phyloP scores from a whole-genome alignment of 2,888 invertebrate species.

The Calameuta idolon region DNA sequence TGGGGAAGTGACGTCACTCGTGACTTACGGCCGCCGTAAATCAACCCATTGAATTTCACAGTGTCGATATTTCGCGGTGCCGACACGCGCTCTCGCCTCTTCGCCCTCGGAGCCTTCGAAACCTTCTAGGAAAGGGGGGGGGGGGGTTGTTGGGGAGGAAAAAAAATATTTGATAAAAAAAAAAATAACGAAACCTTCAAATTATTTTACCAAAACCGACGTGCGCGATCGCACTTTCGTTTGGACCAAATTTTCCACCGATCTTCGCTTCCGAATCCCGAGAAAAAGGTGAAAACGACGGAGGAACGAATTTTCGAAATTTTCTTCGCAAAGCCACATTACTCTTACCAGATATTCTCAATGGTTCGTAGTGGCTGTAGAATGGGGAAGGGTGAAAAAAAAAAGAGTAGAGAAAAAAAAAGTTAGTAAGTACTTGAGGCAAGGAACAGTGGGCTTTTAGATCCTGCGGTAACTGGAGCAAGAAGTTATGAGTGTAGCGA shows the following conservation, averaged over 20 bases:
- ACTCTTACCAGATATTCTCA: not conserved
- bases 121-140: conserved; percentile 15
- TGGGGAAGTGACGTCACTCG: conserved; percentile 41
- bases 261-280: not conserved
- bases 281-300: not conserved
- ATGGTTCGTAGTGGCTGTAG: not conserved
- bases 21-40: conserved; percentile 58
- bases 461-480: conserved; percentile 17
- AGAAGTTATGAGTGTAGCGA: conserved; percentile 1
- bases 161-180: not conserved
- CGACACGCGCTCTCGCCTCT: conserved; percentile 6
- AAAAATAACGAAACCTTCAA: not conserved
- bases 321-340: not conserved
- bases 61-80: conserved; percentile 49
- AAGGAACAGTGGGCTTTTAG: not conserved
- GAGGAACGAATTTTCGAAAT: not conserved
- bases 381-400: not conserved
- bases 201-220: not conserved
- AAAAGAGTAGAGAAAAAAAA: not conserved
- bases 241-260: not conserved
- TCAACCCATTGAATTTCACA: conserved; percentile 58
- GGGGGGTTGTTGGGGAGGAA: conserved; percentile 15
- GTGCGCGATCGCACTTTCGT: conserved; percentile 4
- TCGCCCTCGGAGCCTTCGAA: not conserved
- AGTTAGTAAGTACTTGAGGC: not conserved